These are phyloP conservation scores for Solenopsis invicta DNA, from an alignment of 1,140 invertebrate species.

Conservation along the genomic window DNA sequence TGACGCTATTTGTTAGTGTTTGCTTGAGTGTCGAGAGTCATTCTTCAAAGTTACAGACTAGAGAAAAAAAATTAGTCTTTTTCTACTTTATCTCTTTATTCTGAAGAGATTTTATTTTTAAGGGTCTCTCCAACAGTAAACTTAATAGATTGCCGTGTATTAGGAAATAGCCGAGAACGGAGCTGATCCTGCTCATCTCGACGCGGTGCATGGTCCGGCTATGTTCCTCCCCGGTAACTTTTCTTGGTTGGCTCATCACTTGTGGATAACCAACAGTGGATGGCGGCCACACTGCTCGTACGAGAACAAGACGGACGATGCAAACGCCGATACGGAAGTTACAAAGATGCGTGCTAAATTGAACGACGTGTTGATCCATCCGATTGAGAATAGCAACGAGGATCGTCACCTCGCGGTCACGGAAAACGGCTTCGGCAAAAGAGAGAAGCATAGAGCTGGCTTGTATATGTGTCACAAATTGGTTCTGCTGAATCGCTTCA, in stretches of 20 bases:
- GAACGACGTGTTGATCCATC: neutral
- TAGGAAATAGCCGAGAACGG: slow-evolving; percentile 98
- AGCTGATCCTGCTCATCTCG: slow-evolving; percentile 94
- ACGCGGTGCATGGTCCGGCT: slow-evolving; percentile 90
- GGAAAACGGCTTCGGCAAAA: slow-evolving; percentile 13
- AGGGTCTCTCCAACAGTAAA: neutral
- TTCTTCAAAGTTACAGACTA: neutral
- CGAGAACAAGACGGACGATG: neutral
- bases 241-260: slow-evolving; percentile 79
- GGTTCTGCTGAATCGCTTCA: slow-evolving; percentile 87
- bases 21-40: neutral
- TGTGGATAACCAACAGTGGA: slow-evolving; percentile 80
- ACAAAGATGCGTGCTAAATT: slow-evolving; percentile 29
- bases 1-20: neutral
- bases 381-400: neutral
- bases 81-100: neutral
- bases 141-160: slow-evolving; percentile 66
- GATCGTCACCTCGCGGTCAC: neutral
- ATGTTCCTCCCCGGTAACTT: slow-evolving; percentile 87
- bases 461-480: slow-evolving; percentile 89
- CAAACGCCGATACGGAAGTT: neutral
- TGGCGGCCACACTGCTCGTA: slow-evolving; percentile 75
- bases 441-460: slow-evolving; percentile 88
- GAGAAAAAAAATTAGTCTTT: neutral
- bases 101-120: too few relatives aligned